phyloP scores from a whole-genome alignment of 2,797 vertebrate species.

The Pachyuromys duprasi region DNA sequence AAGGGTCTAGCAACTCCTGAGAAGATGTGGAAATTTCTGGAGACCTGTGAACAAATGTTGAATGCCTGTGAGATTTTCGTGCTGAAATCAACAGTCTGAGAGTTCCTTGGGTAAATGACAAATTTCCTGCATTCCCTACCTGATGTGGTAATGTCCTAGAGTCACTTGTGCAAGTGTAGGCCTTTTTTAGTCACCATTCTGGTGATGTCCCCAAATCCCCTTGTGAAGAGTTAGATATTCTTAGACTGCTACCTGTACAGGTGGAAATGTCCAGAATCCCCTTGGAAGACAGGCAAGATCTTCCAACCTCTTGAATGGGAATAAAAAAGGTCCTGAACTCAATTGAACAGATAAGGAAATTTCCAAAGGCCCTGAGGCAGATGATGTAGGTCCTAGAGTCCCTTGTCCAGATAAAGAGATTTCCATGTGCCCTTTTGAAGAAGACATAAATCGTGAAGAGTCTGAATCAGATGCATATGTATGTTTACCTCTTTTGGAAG shows the following conservation, averaged over 20 bases:
- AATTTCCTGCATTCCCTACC: too few relatives aligned
- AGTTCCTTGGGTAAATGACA: not conserved
- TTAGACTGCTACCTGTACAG: too few relatives aligned
- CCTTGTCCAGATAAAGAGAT: too few relatives aligned
- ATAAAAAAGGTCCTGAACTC: not conserved
- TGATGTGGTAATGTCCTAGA: not conserved
- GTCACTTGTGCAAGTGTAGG: not conserved
- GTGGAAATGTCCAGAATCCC: not conserved
- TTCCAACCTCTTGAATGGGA: not conserved
- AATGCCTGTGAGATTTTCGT: too few relatives aligned
- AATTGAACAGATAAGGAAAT: not conserved
- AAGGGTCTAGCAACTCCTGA: too few relatives aligned
- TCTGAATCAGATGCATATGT: not conserved
- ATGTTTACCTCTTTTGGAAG: not conserved
- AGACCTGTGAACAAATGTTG: too few relatives aligned
- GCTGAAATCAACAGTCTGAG: too few relatives aligned
- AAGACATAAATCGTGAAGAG: too few relatives aligned
- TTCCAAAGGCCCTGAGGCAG: not conserved
- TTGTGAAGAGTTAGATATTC: not conserved
- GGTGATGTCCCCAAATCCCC: not conserved
- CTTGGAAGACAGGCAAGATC: not conserved
- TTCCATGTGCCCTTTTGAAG: too few relatives aligned
- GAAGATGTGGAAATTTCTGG: too few relatives aligned
- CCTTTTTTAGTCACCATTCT: too few relatives aligned
- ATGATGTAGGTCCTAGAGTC: not conserved